Percentiles rank a stretch among this genome's conserved stretches.
These are phyloP conservation scores for Pardosa pseudoannulata DNA, from an alignment of 2,888 invertebrate species.

Conservation along the genomic window DNA sequence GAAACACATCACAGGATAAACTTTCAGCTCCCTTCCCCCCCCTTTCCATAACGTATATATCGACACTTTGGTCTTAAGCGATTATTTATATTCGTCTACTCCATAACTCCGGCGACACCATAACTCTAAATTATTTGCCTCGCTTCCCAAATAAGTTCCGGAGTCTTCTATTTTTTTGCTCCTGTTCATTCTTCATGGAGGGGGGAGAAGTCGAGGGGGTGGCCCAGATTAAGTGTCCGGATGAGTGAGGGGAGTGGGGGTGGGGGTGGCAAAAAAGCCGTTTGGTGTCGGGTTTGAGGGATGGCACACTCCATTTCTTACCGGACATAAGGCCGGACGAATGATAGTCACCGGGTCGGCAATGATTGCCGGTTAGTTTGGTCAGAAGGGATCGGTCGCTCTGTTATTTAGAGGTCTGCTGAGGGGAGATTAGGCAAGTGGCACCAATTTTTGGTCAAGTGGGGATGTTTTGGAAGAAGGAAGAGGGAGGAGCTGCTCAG, in stretches of 20 bases:
- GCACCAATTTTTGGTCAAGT: no score
- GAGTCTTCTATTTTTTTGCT: not conserved
- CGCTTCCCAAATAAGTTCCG: constrained; percentile 56
- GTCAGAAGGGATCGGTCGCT: not conserved
- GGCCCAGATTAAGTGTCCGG: constrained; percentile 55
- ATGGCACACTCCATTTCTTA: constrained; percentile 63
- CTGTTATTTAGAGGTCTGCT: constrained; percentile 2
- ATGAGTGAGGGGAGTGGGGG: not conserved
- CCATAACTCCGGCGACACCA: constrained; percentile 58
- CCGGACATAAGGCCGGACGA: constrained; percentile 66
- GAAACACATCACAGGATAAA: not conserved
- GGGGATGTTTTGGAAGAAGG: no score
- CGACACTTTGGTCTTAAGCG: constrained; percentile 65
- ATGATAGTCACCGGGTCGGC: constrained; percentile 5
- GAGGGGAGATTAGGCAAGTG: not conserved
- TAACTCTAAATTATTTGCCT: constrained; percentile 67
- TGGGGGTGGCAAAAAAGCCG: constrained; percentile 35
- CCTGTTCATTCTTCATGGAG: not conserved
- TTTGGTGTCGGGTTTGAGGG: constrained; percentile 57
- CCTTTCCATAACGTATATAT: constrained; percentile 3
- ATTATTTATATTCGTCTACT: constrained; percentile 66
- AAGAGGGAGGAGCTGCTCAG: no score
- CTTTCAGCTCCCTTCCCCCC: not conserved
- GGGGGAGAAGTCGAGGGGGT: not conserved
- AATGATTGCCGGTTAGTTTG: constrained; percentile 12